Evolutionary conservation across 2,888 invertebrate species (phyloP).

Genomic region (Rotaria magnacalcarata): DNA sequence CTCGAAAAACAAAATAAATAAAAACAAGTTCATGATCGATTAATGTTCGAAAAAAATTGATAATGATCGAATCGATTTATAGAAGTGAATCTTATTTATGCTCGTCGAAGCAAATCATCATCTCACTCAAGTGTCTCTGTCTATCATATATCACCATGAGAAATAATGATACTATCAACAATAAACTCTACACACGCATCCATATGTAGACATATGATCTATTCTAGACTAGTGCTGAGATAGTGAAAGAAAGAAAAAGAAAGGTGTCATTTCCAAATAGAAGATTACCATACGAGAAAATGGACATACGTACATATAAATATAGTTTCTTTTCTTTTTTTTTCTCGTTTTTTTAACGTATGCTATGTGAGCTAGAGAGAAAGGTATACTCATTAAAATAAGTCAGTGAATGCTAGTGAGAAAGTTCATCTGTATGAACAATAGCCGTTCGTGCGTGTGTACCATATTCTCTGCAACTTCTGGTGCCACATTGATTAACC

Average conservation of each 20-base stretch:
- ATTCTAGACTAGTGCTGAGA: neutral
- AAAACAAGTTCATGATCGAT: neutral
- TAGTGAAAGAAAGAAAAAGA: neutral
- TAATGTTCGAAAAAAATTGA: neutral
- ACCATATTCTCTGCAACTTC: neutral
- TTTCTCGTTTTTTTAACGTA: neutral
- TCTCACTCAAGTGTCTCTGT: neutral
- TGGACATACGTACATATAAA: no score
- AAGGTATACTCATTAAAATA: neutral
- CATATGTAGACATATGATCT: neutral
- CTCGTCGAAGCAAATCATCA: conserved; percentile 22
- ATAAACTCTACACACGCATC: conserved; percentile 3
- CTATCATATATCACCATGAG: conserved; percentile 18
- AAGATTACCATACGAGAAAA: neutral
- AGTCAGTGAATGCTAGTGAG: conserved; percentile 6
- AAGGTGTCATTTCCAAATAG: neutral
- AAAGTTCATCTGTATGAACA: conserved; percentile 11
- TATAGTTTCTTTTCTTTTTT: neutral
- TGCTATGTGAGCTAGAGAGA: neutral
- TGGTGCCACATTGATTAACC: conserved; percentile 27
- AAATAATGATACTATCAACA: conserved; percentile 31
- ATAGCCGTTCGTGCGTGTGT: neutral
- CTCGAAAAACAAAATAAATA: neutral
- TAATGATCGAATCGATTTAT: conserved; percentile 14
- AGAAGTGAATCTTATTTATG: conserved; percentile 4